Conservation (phyloP, 1,140 invertebrate genomes). For the Drosophila repletoides region DNA sequence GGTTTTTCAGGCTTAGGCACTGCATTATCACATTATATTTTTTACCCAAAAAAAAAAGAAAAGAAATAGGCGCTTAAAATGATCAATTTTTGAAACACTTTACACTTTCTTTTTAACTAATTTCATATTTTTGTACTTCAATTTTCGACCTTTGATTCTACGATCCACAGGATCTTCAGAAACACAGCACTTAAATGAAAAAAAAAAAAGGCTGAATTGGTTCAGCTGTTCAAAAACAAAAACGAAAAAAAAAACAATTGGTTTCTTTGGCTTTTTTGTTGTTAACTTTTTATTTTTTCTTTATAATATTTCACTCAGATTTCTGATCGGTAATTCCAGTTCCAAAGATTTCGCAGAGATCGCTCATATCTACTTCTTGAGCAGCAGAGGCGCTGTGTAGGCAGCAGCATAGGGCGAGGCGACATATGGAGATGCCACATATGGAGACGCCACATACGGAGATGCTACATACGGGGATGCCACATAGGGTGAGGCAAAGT, state of each 20-base stretch:
- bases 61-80: too few relatives aligned
- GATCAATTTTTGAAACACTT: not conserved
- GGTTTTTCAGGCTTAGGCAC: not conserved
- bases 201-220: too few relatives aligned
- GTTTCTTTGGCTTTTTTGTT: not conserved
- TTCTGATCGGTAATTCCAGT: not conserved
- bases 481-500: constrained; percentile 42
- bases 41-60: too few relatives aligned
- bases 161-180: too few relatives aligned
- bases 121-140: not conserved
- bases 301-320: not conserved
- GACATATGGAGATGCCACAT: constrained; percentile 59
- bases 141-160: too few relatives aligned
- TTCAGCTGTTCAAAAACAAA: not conserved
- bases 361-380: constrained; percentile 62
- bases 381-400: constrained; percentile 63
- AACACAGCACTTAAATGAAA: not conserved
- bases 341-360: not conserved
- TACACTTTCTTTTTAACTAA: not conserved
- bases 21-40: too few relatives aligned
- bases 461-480: constrained; percentile 50
- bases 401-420: constrained; percentile 66
- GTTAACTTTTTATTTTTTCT: constrained; percentile 2
- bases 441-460: constrained; percentile 64
- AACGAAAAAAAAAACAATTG: not conserved